Conservation (phyloP, 2,888 invertebrate genomes). For the Eudasyphora cyanicolor region DNA sequence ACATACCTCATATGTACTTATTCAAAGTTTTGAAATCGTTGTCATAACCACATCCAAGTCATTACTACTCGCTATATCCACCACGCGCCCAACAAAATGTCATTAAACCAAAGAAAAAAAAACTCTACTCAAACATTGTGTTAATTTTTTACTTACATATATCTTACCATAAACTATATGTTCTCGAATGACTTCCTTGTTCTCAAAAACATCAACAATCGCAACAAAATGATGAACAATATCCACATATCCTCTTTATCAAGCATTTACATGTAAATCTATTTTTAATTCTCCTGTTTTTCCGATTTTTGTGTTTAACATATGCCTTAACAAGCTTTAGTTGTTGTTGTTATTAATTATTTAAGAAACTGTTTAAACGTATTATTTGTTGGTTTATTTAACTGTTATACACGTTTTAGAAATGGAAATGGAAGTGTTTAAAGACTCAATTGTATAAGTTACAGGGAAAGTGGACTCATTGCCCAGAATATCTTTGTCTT, state of each 20-base stretch:
- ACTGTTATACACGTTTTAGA: neutral
- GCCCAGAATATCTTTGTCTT: too few relatives aligned
- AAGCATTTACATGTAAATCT: neutral
- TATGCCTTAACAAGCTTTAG: conserved; percentile 60
- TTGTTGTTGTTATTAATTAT: conserved; percentile 53
- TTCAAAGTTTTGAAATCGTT: neutral
- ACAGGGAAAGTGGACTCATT: too few relatives aligned
- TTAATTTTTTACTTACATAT: too few relatives aligned
- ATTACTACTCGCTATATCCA: neutral
- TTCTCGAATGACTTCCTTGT: conserved; percentile 28
- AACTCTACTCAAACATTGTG: neutral
- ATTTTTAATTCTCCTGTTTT: neutral
- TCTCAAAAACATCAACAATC: neutral
- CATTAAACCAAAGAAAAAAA: neutral
- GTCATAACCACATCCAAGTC: neutral
- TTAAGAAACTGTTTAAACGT: neutral
- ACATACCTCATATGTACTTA: neutral
- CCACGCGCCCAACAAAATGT: too few relatives aligned
- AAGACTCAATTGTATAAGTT: neutral
- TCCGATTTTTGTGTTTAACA: conserved; percentile 33
- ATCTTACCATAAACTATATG: too few relatives aligned
- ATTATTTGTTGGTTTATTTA: neutral
- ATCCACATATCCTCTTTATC: conserved; percentile 35
- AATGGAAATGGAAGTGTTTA: neutral
- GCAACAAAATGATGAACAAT: conserved; percentile 27